A percentile compares a stretch with the other conserved stretches of the same genome.
Evolutionary conservation across 2,113 vertebrate species (phyloP).

Genomic region (Syngnathus typhle): DNA sequence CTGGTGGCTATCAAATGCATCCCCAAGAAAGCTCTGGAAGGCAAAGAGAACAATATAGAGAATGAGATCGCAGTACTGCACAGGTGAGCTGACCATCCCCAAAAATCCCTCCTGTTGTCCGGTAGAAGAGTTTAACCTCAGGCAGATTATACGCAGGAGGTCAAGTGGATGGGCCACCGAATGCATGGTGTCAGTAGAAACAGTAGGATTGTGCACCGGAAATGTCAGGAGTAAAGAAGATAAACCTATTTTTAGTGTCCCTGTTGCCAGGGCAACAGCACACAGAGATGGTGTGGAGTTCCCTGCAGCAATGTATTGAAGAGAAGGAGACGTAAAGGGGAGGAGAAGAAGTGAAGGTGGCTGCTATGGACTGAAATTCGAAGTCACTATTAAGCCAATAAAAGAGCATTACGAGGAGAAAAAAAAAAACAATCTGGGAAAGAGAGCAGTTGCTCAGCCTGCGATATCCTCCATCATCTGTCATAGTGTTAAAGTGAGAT

Average conservation of each 20-base stretch:
- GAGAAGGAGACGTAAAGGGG: conserved; percentile 51
- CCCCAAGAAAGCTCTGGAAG: conserved; percentile 90
- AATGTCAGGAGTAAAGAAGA: conserved; percentile 77
- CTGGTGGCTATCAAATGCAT: conserved; percentile 98
- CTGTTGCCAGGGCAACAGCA: conserved; percentile 76
- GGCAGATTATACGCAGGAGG: conserved; percentile 25
- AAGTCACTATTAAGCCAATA: conserved; percentile 23
- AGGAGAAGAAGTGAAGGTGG: conserved; percentile 30
- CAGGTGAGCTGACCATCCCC: conserved; percentile 71
- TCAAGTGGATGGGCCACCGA: conserved; percentile 56
- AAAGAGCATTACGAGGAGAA: conserved; percentile 2
- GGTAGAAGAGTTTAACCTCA: neutral
- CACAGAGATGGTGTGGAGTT: conserved; percentile 72
- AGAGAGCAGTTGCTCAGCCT: conserved; percentile 19
- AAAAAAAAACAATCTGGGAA: neutral
- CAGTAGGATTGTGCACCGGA: conserved; percentile 68
- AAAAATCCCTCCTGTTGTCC: neutral
- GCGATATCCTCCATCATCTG: conserved; percentile 28
- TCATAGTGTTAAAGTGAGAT: conserved; percentile 21
- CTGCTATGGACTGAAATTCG: conserved; percentile 9
- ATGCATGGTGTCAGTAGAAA: conserved; percentile 67
- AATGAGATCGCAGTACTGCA: conserved; percentile 94
- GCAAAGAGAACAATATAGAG: conserved; percentile 94
- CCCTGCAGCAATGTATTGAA: conserved; percentile 69
- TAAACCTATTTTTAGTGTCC: conserved; percentile 77